Percentiles rank a stretch among this genome's conserved stretches.
These are phyloP conservation scores for Microcebus murinus DNA, from an alignment of 2,113 vertebrate genomes.

Conservation along the genomic window DNA sequence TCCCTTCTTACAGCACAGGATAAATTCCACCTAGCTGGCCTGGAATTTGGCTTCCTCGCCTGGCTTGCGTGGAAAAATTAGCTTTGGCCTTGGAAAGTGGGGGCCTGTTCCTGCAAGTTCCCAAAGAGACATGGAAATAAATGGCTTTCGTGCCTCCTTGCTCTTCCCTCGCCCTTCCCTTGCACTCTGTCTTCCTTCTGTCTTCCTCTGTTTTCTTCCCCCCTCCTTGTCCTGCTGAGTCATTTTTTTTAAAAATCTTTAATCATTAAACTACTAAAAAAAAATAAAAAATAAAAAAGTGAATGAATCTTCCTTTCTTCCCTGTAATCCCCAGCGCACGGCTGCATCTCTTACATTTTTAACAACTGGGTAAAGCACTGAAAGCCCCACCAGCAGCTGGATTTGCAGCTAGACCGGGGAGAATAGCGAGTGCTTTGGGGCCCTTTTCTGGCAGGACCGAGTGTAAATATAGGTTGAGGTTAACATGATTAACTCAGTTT, in stretches of 20 bases:
- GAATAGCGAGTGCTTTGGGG: background rate
- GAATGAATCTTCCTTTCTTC: background rate
- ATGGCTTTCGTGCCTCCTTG: too few relatives aligned
- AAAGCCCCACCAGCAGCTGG: background rate
- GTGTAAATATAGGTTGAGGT: conserved; percentile 17
- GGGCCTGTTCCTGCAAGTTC: too few relatives aligned
- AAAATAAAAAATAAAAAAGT: background rate
- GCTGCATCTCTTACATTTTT: conserved; percentile 29
- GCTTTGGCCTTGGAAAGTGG: too few relatives aligned
- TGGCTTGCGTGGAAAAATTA: too few relatives aligned
- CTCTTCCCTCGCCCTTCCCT: background rate
- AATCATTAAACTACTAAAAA: background rate
- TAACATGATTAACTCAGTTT: background rate
- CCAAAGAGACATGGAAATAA: too few relatives aligned
- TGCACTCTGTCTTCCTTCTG: background rate
- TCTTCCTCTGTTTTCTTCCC: background rate
- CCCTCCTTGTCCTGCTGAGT: background rate
- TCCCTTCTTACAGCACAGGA: too few relatives aligned
- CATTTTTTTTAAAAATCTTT: background rate
- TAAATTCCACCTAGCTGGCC: too few relatives aligned
- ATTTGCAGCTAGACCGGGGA: background rate
- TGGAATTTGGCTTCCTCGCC: too few relatives aligned
- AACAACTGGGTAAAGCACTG: background rate
- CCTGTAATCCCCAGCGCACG: background rate
- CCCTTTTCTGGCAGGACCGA: background rate